These are phyloP conservation scores for Anolis apletophallus DNA, from an alignment of 2,797 vertebrate species.

Conservation along the genomic window DNA sequence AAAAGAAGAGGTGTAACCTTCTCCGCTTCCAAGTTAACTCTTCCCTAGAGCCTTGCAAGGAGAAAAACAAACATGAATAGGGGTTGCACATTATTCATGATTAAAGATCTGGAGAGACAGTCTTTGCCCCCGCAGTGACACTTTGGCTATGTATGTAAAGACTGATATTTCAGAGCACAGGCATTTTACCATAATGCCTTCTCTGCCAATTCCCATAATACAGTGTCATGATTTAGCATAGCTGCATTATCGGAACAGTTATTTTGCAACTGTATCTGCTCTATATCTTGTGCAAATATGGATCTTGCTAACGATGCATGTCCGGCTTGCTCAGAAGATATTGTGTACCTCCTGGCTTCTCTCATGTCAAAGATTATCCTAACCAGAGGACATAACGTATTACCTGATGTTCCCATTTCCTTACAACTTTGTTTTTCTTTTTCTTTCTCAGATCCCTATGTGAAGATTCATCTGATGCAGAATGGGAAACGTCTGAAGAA, in stretches of 20 bases:
- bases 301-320: conserved; percentile 27
- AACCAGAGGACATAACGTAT: conserved; percentile 7
- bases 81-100: not conserved
- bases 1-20: not conserved
- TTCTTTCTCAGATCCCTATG: conserved; percentile 91
- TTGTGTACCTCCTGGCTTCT: not conserved
- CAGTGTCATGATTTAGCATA: not conserved
- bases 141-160: not conserved
- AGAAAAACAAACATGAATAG: not conserved
- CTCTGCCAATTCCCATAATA: not conserved
- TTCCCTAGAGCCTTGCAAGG: not conserved
- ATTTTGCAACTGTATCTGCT: not conserved
- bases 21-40: not conserved
- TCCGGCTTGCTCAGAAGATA: not conserved
- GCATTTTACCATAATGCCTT: not conserved
- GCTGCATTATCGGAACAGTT: conserved; percentile 5
- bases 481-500: conserved; percentile 99
- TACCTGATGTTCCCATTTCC: conserved; percentile 9
- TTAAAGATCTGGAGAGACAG: not conserved
- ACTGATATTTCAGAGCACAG: not conserved
- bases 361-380: conserved; percentile 13
- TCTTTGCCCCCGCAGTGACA: not conserved
- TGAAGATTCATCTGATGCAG: conserved; percentile 99
- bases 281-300: not conserved
- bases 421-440: conserved; percentile 38